Conservation (phyloP, 2,113 vertebrate genomes). For the Microcebus lehilahytsara region DNA sequence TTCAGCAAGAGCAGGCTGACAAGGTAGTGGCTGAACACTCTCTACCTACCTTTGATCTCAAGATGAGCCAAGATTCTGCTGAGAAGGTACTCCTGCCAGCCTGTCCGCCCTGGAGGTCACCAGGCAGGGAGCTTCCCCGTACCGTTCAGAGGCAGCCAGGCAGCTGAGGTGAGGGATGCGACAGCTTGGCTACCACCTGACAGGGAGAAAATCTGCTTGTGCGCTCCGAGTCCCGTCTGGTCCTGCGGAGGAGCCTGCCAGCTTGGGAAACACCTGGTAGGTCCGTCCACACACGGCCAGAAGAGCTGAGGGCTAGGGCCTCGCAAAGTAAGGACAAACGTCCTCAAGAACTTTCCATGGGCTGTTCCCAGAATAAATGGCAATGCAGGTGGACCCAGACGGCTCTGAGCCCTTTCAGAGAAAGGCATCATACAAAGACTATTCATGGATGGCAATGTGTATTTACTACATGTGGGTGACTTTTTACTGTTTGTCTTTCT, state of each 20-base stretch:
- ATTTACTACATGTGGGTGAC: neutral
- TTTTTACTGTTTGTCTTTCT: neutral
- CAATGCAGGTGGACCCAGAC: neutral
- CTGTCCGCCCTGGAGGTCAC: neutral
- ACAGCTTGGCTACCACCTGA: neutral
- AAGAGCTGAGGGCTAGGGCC: neutral
- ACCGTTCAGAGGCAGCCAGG: neutral
- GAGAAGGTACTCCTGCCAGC: neutral
- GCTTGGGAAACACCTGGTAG: conserved; percentile 17
- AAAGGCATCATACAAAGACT: neutral
- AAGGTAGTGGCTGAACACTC: neutral
- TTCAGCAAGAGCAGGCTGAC: neutral
- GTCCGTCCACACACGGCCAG: neutral
- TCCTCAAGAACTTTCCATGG: neutral
- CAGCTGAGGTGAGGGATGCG: neutral
- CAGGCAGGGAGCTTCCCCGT: neutral
- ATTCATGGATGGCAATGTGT: accelerated
- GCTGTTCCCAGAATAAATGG: neutral
- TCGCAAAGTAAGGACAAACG: neutral
- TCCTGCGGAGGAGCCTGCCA: neutral
- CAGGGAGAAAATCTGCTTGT: neutral
- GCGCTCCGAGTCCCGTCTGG: neutral
- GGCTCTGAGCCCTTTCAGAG: neutral
- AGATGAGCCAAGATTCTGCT: neutral
- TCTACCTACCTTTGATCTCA: neutral